A percentile compares a stretch with the other conserved stretches of the same genome.
These are phyloP conservation scores for Catharus minimus DNA, from an alignment of 2,113 vertebrate genomes.

Conservation along the genomic window DNA sequence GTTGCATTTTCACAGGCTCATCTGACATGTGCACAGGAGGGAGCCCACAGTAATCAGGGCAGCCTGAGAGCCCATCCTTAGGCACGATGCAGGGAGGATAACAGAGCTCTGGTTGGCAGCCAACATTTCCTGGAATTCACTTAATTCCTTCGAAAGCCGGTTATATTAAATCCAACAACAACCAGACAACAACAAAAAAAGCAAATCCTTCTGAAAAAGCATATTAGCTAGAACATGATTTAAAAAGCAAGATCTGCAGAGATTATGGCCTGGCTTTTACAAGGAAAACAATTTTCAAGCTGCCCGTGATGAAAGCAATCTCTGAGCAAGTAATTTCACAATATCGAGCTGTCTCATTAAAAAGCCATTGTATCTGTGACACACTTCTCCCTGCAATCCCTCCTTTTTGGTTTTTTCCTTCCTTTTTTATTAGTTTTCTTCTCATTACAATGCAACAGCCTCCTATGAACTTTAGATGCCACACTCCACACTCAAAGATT, in stretches of 20 bases:
- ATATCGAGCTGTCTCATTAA: conserved; percentile 59
- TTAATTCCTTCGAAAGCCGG: conserved; percentile 49
- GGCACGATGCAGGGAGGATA: neutral
- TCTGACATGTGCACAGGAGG: neutral
- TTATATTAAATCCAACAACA: conserved; percentile 44
- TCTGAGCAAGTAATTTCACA: conserved; percentile 41
- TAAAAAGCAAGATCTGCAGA: conserved; percentile 55
- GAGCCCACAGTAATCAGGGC: neutral
- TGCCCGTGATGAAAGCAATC: conserved; percentile 42
- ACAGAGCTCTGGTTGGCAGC: neutral
- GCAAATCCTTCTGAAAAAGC: conserved; percentile 51
- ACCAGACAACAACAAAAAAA: conserved; percentile 28
- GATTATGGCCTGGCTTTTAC: conserved; percentile 43
- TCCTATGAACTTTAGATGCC: neutral
- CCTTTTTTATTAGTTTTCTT: conserved; percentile 3
- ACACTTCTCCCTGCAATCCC: neutral
- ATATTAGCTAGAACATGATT: conserved; percentile 48
- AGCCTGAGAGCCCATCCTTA: neutral
- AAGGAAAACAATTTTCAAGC: conserved; percentile 64
- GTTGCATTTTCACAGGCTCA: neutral
- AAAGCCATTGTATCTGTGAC: conserved; percentile 38
- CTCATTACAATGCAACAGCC: neutral
- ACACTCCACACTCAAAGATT: neutral
- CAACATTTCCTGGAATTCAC: conserved; percentile 38
- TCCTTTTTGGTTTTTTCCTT: neutral